Base-by-base conservation (phyloP, 1,140 invertebrate genomes). In the Drosophila hydei region DNA sequence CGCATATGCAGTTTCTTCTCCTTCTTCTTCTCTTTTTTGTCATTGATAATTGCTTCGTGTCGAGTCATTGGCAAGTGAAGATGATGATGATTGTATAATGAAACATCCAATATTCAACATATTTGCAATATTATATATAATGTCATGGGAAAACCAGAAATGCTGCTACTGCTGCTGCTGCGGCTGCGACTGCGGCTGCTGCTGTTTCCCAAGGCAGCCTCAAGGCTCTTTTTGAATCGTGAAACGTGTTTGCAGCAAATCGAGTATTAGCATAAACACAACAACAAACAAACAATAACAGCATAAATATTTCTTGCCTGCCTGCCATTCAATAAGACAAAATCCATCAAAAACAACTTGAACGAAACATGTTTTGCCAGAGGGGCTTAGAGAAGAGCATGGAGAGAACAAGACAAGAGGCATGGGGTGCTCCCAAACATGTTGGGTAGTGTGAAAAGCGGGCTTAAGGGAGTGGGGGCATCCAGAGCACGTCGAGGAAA, bases 91-190 rank as follows among this genome's bases (percentile, higher is more conserved):
- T 64, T 65, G 63, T 65, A 50, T 64, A 64, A 64, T 64, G 19
- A 43, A 43, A 50, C 23, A 50, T 30, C 30, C 23, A 14, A 38
- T 69, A 36, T 69, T 33, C 30, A 33, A 3, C 30, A 65, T 54
- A 58, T 71, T 58, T 51, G 68, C 61, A 58, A 65, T 33, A 59
- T 3, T 3, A 42, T 51, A 59, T 45, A 33, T 40, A 55, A 30
- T 72, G 69, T 67, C 69, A 72, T 67, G 69, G 69, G 69, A 72
- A 72, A 72, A 67, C 69, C 51, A 72, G 69, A 59, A 72, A 72
- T 54, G 52, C 69, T 65, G 61, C 61, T 30, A 9, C 8, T 30
- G 9, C 27, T 30, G 27, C 8, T 30, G 5, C 9, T 11, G 27
- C n/a, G n/a, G 52, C 69, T 65, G 61, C 61, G 9, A 9, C 8